Conservation (phyloP, 2,888 invertebrate genomes). For the Drosophila kanekoi region DNA sequence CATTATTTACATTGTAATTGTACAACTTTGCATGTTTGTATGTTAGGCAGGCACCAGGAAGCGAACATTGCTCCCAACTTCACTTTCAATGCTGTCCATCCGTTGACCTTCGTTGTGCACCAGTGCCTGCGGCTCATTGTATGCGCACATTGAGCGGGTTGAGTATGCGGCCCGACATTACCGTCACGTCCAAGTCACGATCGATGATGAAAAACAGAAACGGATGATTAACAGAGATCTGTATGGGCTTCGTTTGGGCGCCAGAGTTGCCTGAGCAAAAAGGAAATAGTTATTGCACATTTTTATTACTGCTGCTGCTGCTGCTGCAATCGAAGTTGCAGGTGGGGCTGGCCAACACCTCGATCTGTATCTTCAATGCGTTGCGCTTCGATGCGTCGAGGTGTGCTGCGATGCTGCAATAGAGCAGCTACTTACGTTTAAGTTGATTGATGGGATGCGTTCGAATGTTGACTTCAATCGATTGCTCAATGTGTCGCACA, state of each 20-base stretch:
- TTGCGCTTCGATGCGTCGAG: constrained; percentile 70
- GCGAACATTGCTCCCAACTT: constrained; percentile 43
- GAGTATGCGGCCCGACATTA: constrained; percentile 93
- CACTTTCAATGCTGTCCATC: constrained; percentile 63
- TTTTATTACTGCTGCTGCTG: constrained; percentile 33
- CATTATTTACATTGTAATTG: constrained; percentile 57
- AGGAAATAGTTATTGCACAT: constrained; percentile 68
- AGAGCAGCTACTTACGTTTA: constrained; percentile 81
- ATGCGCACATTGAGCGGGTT: constrained; percentile 93
- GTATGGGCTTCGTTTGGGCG: constrained; percentile 86
- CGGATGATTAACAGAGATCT: constrained; percentile 92
- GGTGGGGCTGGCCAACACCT: constrained; percentile 61
- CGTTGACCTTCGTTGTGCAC: constrained; percentile 67
- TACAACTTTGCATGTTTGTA: constrained; percentile 15
- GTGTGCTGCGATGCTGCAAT: constrained; percentile 62
- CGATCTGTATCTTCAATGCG: constrained; percentile 38
- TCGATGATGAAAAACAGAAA: constrained; percentile 95
- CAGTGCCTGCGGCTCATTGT: constrained; percentile 86
- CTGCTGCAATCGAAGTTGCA: constrained; percentile 36
- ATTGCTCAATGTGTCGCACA: constrained; percentile 93
- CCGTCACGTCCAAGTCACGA: constrained; percentile 90
- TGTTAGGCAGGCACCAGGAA: constrained; percentile 49
- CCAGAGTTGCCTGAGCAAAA: constrained; percentile 81
- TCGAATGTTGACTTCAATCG: constrained; percentile 92
- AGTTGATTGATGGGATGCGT: constrained; percentile 87